These are phyloP conservation scores for Pipra filicauda DNA, from an alignment of 2,113 vertebrate genomes.

Conservation along the genomic window DNA sequence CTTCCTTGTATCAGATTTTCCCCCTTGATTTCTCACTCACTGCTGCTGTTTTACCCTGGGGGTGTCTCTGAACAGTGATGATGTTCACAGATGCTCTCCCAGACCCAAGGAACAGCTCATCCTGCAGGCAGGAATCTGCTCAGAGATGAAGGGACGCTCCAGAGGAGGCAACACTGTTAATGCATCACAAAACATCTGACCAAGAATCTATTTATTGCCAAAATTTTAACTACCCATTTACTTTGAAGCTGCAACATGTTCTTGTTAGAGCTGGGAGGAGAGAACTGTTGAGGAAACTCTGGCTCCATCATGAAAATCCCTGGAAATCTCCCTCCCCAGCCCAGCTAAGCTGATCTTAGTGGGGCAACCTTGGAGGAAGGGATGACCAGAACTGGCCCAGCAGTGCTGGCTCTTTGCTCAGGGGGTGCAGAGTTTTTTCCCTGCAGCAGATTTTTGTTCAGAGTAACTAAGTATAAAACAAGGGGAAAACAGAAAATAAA, in stretches of 20 bases:
- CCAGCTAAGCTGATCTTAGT: neutral
- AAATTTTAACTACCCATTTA: neutral
- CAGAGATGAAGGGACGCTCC: neutral
- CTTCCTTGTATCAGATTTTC: rapidly evolving
- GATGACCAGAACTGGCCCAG: rapidly evolving
- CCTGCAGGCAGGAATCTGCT: neutral
- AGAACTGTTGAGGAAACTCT: neutral
- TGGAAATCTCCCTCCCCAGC: neutral
- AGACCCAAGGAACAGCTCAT: neutral
- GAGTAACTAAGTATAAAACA: neutral
- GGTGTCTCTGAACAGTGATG: neutral
- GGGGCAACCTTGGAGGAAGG: neutral
- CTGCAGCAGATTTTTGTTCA: neutral
- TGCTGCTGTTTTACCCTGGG: neutral
- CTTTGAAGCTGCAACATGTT: neutral
- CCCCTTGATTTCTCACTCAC: neutral
- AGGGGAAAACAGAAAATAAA: neutral
- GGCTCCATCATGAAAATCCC: neutral
- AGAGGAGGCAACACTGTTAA: neutral
- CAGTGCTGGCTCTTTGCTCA: neutral
- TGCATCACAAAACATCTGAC: neutral
- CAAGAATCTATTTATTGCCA: neutral
- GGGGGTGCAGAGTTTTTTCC: neutral
- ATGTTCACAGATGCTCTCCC: neutral
- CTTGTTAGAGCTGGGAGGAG: neutral